phyloP scores from a whole-genome alignment of 2,113 vertebrate genomes.

The Turnix velox region DNA sequence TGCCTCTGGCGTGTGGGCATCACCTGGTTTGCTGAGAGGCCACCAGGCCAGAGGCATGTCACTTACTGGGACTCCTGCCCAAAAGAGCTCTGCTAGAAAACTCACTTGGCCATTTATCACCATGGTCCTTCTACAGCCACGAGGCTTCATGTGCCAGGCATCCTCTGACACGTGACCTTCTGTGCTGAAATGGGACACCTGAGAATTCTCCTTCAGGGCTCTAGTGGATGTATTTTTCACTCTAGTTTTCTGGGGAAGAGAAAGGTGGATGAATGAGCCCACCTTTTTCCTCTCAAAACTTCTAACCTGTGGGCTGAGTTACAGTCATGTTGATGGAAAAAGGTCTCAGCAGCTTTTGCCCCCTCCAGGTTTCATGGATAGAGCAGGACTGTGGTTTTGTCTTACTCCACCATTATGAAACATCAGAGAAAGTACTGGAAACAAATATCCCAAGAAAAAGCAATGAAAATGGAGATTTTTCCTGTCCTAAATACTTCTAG shows the following conservation, averaged over 20 bases:
- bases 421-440: not conserved
- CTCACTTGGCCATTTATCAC: not conserved
- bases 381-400: accelerated
- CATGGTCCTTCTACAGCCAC: not conserved
- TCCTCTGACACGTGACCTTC: not conserved
- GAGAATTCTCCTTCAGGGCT: not conserved
- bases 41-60: not conserved
- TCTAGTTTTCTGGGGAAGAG: not conserved
- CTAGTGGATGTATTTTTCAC: not conserved
- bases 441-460: not conserved
- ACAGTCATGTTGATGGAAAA: not conserved
- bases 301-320: not conserved
- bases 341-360: not conserved
- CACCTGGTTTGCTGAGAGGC: not conserved
- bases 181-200: accelerated
- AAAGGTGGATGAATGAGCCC: not conserved
- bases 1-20: not conserved
- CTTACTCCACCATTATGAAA: accelerated
- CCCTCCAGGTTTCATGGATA: not conserved
- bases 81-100: not conserved
- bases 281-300: not conserved
- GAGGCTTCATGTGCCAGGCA: not conserved
- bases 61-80: not conserved
- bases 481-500: not conserved
- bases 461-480: not conserved